Evolutionary conservation across 2,888 invertebrate genomes (phyloP).

Genomic region (Macrosoma leucophasiata): DNA sequence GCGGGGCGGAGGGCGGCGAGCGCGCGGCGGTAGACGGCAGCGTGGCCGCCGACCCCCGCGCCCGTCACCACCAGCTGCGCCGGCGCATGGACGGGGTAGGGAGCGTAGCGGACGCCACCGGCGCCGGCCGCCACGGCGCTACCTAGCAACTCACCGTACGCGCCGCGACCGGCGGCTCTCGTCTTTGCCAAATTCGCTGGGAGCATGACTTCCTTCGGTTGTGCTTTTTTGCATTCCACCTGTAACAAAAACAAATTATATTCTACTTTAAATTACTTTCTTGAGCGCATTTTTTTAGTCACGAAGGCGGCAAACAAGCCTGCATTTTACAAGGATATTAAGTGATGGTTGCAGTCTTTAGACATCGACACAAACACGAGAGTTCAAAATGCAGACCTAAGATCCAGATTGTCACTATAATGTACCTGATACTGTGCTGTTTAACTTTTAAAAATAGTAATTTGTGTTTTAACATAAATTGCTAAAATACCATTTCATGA

Average conservation of each 20-base stretch:
- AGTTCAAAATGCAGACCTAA: no score
- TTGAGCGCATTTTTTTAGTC: neutral
- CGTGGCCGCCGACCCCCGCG: conserved; percentile 51
- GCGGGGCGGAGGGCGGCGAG: conserved; percentile 61
- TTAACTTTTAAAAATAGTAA: no score
- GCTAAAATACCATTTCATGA: conserved; percentile 46
- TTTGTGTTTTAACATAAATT: no score
- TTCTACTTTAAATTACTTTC: neutral
- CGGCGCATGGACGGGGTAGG: conserved; percentile 76
- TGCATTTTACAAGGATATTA: no score
- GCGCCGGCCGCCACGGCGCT: conserved; percentile 78
- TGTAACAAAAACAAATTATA: conserved; percentile 66
- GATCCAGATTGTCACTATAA: no score
- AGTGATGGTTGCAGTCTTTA: no score
- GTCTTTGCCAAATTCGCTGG: conserved; percentile 97
- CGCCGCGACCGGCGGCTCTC: conserved; percentile 95
- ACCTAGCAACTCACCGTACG: conserved; percentile 98
- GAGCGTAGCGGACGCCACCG: conserved; percentile 78
- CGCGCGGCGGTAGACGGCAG: conserved; percentile 61
- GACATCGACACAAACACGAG: no score
- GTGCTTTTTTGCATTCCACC: conserved; percentile 99
- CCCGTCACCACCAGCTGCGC: conserved; percentile 62
- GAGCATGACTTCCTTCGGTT: conserved; percentile 99
- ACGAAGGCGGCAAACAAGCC: no score
- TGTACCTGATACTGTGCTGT: no score